Evolutionary conservation across 2,888 invertebrate species (phyloP).

Genomic region (Spilosoma lubricipeda): DNA sequence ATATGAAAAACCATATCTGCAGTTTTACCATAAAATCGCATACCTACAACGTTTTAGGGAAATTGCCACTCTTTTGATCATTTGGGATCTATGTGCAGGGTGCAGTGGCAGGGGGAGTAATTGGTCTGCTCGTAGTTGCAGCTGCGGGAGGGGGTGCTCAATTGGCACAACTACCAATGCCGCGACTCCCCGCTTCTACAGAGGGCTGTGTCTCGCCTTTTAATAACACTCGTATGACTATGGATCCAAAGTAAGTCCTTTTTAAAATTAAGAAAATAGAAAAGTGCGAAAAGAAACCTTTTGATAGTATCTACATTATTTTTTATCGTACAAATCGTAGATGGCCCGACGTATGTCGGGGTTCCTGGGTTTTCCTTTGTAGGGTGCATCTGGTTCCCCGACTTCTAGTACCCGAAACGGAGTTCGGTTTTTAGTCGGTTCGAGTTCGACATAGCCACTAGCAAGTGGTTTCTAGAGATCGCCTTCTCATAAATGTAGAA

Average conservation of each 20-base stretch:
- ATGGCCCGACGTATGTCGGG: too few relatives aligned
- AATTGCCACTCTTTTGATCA: not conserved
- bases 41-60: not conserved
- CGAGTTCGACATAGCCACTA: too few relatives aligned
- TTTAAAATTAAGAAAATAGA: not conserved
- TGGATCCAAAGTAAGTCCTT: slow-evolving; percentile 61
- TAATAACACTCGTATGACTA: slow-evolving; percentile 62
- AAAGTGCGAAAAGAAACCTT: not conserved
- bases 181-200: slow-evolving; percentile 81
- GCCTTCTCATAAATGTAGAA: too few relatives aligned
- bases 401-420: too few relatives aligned
- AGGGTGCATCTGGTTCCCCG: too few relatives aligned
- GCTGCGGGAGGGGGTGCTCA: slow-evolving; percentile 90
- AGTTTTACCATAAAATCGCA: not conserved
- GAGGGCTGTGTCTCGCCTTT: slow-evolving; percentile 81
- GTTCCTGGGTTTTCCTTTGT: too few relatives aligned
- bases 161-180: slow-evolving; percentile 76
- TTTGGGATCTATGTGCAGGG: slow-evolving; percentile 77
- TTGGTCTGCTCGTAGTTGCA: slow-evolving; percentile 87
- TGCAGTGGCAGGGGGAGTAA: slow-evolving; percentile 88
- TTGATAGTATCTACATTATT: too few relatives aligned
- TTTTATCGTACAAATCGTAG: too few relatives aligned
- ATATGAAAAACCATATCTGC: not conserved
- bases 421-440: too few relatives aligned
- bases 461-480: too few relatives aligned